A percentile compares a stretch with the other conserved stretches of the same genome.
These are phyloP conservation scores for Heliornis fulica DNA, from an alignment of 2,113 vertebrate species.

Conservation along the genomic window DNA sequence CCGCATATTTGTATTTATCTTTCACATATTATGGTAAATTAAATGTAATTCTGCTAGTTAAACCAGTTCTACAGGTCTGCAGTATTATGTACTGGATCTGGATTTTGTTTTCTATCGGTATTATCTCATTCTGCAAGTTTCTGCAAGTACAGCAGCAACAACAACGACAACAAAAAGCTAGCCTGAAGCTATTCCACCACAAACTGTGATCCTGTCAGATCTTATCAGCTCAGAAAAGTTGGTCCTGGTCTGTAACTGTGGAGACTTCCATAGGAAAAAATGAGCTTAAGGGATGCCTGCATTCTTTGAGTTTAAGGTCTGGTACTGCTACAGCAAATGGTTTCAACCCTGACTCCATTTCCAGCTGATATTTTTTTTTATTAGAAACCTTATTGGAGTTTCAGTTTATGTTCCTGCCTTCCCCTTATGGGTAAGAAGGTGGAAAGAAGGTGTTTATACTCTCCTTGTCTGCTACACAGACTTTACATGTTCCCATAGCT, in stretches of 20 bases:
- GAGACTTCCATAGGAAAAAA: background rate
- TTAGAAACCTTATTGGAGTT: background rate
- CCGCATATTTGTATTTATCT: background rate
- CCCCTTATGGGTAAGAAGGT: background rate
- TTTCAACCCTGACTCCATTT: background rate
- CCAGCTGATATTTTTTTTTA: background rate
- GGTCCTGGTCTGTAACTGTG: background rate
- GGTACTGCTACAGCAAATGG: background rate
- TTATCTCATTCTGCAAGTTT: background rate
- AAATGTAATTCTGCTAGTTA: background rate
- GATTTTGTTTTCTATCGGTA: background rate
- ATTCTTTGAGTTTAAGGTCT: background rate
- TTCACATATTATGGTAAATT: background rate
- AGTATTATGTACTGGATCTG: background rate
- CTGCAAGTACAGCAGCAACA: background rate
- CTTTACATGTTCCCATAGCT: background rate
- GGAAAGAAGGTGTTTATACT: background rate
- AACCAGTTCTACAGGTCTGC: background rate
- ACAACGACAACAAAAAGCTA: background rate
- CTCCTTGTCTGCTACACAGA: background rate
- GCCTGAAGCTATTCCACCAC: background rate
- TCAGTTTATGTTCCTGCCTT: background rate
- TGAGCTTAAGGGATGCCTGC: background rate
- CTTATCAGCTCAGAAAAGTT: constrained; percentile 23
- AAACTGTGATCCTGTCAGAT: constrained; percentile 43